Evolutionary conservation across 2,888 invertebrate genomes (phyloP).

Genomic region (Fragum fragum): DNA sequence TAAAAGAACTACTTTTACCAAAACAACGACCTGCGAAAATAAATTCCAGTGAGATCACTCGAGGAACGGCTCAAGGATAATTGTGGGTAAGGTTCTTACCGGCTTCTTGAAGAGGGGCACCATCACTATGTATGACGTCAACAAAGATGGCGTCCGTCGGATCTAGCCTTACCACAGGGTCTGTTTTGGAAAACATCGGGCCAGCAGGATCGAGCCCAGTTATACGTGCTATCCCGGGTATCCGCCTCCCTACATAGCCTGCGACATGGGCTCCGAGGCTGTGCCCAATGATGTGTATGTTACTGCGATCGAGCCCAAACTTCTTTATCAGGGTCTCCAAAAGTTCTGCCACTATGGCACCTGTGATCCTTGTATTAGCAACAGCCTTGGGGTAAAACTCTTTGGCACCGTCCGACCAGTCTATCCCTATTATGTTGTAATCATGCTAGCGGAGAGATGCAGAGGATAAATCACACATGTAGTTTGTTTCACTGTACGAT

Average conservation of each 20-base stretch:
- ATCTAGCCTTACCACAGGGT: constrained; percentile 93
- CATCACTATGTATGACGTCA: constrained; percentile 96
- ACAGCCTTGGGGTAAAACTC: constrained; percentile 83
- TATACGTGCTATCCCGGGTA: constrained; percentile 81
- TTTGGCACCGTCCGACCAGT: constrained; percentile 75
- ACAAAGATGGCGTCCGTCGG: constrained; percentile 94
- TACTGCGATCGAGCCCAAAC: constrained; percentile 57
- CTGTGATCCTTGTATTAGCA: constrained; percentile 85
- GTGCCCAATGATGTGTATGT: constrained; percentile 90
- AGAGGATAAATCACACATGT: constrained; percentile 28
- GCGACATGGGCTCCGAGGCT: constrained; percentile 96
- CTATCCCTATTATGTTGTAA: constrained; percentile 74
- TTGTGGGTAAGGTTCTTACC: too few relatives aligned
- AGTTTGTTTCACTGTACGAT: too few relatives aligned
- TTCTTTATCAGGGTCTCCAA: constrained; percentile 67
- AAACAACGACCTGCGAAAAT: too few relatives aligned
- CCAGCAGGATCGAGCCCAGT: constrained; percentile 95
- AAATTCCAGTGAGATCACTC: too few relatives aligned
- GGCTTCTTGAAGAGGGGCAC: constrained; percentile 71
- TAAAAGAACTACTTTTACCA: too few relatives aligned
- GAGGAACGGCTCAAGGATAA: too few relatives aligned
- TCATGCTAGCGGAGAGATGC: constrained; percentile 55
- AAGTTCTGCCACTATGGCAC: constrained; percentile 81
- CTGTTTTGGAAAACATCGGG: constrained; percentile 96
- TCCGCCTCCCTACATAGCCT: constrained; percentile 93